Evolutionary conservation across 2,888 invertebrate species (phyloP).

Genomic region (Caenorhabditis wallacei): DNA sequence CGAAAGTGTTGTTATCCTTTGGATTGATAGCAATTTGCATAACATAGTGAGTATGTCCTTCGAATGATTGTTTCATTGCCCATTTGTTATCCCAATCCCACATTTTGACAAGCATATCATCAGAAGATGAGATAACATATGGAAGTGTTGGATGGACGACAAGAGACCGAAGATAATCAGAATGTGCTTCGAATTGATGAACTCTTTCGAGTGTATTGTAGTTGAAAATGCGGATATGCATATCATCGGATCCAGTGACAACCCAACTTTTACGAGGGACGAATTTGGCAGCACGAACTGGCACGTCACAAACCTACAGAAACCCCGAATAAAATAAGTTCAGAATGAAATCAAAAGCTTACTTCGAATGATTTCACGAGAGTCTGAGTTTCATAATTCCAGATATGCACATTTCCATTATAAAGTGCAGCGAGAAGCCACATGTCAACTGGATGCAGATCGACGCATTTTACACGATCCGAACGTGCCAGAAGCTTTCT

Average conservation of each 20-base stretch:
- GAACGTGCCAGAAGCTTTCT: conserved; percentile 97
- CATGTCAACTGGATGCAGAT: conserved; percentile 97
- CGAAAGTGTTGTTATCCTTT: conserved; percentile 99
- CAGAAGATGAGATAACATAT: conserved; percentile 92
- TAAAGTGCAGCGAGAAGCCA: conserved; percentile 99
- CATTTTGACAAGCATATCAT: conserved; percentile 97
- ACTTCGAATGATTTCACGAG: conserved; percentile 87
- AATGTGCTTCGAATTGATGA: conserved; percentile 97
- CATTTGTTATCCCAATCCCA: conserved; percentile 99
- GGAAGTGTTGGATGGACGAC: conserved; percentile 98
- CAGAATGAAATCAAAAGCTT: background rate
- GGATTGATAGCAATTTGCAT: conserved; percentile 99
- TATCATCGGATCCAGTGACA: conserved; percentile 91
- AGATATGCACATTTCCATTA: conserved; percentile 99
- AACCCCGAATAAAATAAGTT: background rate
- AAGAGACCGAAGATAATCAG: conserved; percentile 95
- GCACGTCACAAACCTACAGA: conserved; percentile 91
- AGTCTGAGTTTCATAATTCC: conserved; percentile 96
- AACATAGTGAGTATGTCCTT: conserved; percentile 98
- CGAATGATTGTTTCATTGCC: conserved; percentile 98
- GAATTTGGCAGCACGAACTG: conserved; percentile 96
- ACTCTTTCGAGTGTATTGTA: conserved; percentile 98
- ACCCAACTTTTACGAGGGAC: conserved; percentile 99
- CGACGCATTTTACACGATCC: conserved; percentile 93
- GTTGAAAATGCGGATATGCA: conserved; percentile 92